Percentiles rank a stretch among this genome's conserved stretches.
These are phyloP conservation scores for Tribolium castaneum DNA, from an alignment of 1,140 invertebrate species.

Conservation along the genomic window DNA sequence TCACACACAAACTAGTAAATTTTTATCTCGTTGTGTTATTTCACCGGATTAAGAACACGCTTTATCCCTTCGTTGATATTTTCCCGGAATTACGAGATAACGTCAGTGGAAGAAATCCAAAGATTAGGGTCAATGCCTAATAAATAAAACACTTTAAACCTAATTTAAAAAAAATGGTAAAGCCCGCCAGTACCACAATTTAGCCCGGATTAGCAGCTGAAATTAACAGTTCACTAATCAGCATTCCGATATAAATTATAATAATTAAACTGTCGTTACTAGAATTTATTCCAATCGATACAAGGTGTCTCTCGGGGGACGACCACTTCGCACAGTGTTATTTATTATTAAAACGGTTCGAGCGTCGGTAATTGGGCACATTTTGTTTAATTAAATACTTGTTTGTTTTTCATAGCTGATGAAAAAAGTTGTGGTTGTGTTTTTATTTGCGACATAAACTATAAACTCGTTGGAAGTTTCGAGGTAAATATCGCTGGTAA, in stretches of 20 bases:
- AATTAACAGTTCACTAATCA: not conserved
- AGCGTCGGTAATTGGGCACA: too few species aligned
- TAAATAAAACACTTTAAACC: not conserved
- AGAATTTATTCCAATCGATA: not conserved
- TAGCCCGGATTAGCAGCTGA: not conserved
- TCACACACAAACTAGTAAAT: not conserved
- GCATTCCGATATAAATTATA: not conserved
- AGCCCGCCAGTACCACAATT: not conserved
- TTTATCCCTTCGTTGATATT: not conserved
- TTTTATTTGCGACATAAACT: not conserved
- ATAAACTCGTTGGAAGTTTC: not conserved
- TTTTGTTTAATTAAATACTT: not conserved
- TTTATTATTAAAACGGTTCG: conserved; percentile 2
- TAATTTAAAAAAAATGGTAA: not conserved
- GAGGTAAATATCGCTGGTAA: not conserved
- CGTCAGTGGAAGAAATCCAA: not conserved
- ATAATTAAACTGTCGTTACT: not conserved
- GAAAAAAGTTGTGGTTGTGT: not conserved
- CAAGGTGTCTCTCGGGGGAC: not conserved
- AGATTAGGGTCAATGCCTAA: not conserved
- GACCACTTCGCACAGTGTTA: not conserved
- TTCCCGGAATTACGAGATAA: not conserved
- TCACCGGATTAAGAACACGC: not conserved
- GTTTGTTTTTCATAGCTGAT: not conserved
- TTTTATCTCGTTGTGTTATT: not conserved